Percentiles rank a stretch among this genome's conserved stretches.
Conservation (phyloP, 92 coral and sea anemone species). For the Zoanthus sansibaricus region DNA sequence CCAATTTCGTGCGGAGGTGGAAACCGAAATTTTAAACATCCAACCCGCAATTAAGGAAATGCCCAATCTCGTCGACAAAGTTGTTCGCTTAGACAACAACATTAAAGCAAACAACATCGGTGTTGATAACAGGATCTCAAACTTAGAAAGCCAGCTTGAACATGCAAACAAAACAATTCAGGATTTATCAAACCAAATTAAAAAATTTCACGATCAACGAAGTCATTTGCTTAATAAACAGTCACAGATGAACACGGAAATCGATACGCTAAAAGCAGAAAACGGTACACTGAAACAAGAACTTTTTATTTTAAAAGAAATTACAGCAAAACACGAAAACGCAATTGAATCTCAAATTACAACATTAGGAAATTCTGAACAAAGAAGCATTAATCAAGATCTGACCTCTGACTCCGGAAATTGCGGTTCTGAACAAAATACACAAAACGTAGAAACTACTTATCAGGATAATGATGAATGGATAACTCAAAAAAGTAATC, state of each 20-base stretch:
- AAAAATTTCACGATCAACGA: slow-evolving; percentile 56
- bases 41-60: slow-evolving; percentile 33
- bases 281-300: slow-evolving; percentile 51
- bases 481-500: slow-evolving; percentile 3
- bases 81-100: slow-evolving; percentile 53
- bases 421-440: not conserved
- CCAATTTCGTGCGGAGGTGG: slow-evolving; percentile 39
- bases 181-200: slow-evolving; percentile 46
- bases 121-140: slow-evolving; percentile 45
- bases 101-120: slow-evolving; percentile 44
- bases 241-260: slow-evolving; percentile 46
- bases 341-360: slow-evolving; percentile 36
- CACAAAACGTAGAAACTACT: slow-evolving; percentile 22
- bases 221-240: slow-evolving; percentile 43
- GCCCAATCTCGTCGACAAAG: slow-evolving; percentile 36
- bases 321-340: slow-evolving; percentile 56
- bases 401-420: slow-evolving; percentile 43
- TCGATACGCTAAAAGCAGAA: slow-evolving; percentile 46
- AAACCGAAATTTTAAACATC: slow-evolving; percentile 20
- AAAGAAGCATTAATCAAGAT: not conserved
- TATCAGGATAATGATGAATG: slow-evolving; percentile 10
- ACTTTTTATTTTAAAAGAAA: slow-evolving; percentile 53
- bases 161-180: slow-evolving; percentile 40
- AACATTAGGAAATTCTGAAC: not conserved
- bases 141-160: slow-evolving; percentile 36